Percentiles rank a stretch among this genome's conserved stretches.
phyloP scores from a whole-genome alignment of 1,140 invertebrate species.

The Paraescarpia echinospica region DNA sequence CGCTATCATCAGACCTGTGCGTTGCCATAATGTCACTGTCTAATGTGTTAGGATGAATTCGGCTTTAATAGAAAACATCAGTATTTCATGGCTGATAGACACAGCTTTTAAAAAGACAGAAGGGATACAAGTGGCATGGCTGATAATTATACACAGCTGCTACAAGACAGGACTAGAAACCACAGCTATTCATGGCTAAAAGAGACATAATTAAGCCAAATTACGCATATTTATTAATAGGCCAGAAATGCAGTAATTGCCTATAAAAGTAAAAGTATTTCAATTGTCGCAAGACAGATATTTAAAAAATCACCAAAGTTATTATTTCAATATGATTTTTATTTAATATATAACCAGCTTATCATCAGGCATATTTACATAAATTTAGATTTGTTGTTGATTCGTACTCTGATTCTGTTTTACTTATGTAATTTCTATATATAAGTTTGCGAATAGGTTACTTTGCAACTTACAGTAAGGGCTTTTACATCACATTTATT shows the following conservation, averaged over 20 bases:
- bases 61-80: too few relatives aligned
- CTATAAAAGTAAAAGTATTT: neutral
- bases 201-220: neutral
- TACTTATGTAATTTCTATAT: neutral
- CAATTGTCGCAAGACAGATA: neutral
- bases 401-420: neutral
- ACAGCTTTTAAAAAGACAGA: too few relatives aligned
- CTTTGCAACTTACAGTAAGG: neutral
- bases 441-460: neutral
- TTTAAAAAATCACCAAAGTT: too few relatives aligned
- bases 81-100: too few relatives aligned
- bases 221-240: neutral
- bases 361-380: neutral
- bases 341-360: neutral
- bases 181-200: too few relatives aligned
- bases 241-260: neutral
- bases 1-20: too few relatives aligned
- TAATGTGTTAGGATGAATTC: too few relatives aligned
- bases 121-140: too few relatives aligned
- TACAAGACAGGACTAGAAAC: too few relatives aligned
- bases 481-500: constrained; percentile 5
- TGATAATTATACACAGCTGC: too few relatives aligned
- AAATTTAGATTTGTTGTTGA: neutral
- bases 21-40: too few relatives aligned
- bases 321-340: neutral